These are phyloP conservation scores for Drosophila athabasca DNA, from an alignment of 1,140 invertebrate species.

Conservation along the genomic window DNA sequence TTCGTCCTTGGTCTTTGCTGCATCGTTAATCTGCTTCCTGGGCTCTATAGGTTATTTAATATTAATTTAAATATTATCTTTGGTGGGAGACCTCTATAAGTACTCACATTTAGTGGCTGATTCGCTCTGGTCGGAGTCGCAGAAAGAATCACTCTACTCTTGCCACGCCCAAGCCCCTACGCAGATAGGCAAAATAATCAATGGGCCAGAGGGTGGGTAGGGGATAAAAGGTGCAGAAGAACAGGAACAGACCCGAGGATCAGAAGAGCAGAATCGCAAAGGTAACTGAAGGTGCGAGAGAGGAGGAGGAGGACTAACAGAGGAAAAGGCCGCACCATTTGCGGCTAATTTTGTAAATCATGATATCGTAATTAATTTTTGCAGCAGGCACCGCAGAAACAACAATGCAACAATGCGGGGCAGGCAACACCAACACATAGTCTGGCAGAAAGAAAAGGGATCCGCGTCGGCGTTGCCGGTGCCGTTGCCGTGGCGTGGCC, in stretches of 20 bases:
- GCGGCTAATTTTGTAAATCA: constrained; percentile 82
- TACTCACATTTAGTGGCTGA: too few relatives aligned
- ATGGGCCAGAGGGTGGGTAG: neutral
- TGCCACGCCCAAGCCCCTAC: neutral
- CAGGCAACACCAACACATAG: constrained; percentile 25
- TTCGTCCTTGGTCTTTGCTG: too few relatives aligned
- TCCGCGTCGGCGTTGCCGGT: constrained; percentile 17
- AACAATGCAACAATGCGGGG: constrained; percentile 4
- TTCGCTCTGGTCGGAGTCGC: too few relatives aligned
- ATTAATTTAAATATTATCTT: too few relatives aligned
- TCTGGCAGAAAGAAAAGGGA: constrained; percentile 15
- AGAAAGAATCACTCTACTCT: too few relatives aligned
- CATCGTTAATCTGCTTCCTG: too few relatives aligned
- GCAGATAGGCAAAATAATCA: constrained; percentile 4
- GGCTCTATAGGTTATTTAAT: too few relatives aligned
- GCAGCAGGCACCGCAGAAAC: constrained; percentile 56
- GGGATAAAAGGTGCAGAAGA: neutral
- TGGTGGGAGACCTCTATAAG: too few relatives aligned
- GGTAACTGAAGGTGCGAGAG: neutral
- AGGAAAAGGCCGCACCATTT: constrained; percentile 71
- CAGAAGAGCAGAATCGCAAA: neutral
- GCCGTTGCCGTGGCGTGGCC: neutral
- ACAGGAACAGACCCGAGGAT: too few relatives aligned
- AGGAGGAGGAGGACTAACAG: constrained; percentile 16
- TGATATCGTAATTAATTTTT: constrained; percentile 82